Base-by-base conservation (phyloP, 2,113 vertebrate species). In the Leptocoma aspasia region DNA sequence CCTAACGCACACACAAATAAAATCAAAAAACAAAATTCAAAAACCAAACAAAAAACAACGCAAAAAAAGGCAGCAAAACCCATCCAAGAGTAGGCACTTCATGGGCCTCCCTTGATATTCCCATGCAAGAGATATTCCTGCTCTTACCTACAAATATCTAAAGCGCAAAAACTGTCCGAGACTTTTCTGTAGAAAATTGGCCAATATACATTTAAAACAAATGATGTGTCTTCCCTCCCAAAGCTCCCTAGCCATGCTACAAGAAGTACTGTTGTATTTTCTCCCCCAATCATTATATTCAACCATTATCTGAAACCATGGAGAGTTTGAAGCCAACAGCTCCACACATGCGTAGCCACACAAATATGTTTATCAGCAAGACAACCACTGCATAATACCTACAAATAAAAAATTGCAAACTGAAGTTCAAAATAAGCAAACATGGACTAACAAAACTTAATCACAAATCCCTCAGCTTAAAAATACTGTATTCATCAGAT, bases 21-120 rank as follows among this genome's bases (percentile, higher is more conserved):
- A 33, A 11, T 26, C 3, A 33, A 37, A 26, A 57, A 59, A 57
- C n/a, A n/a, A n/a, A n/a, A n/a, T n/a, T n/a, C 39, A 41, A 31
- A 15, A 45, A 37, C 11, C 37, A 60, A 27, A 26, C 2, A 27
- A 15, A 27, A 27, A 14, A 15, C 17, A 39, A 39, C 39, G 12
- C 17, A 7, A 19, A 17, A 52, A n/a, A 57, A 44, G 4, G 9
- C 22, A 86, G 27, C 7, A 70, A 65, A 82, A n/a, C 13, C 5
- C 11, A 27, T 0, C 0, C 30, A 52, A 35, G 14, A 47, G 3
- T 11, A 60, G n/a, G 28, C 19, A 42, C 28, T 37, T 24, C 26
- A 49, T 6, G 10, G 27, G 33, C 14, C 4, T 79, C 57, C 31
- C 22, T 31, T 44, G 19, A n/a, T 53, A 61, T 37, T 42, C 20